Evolutionary conservation across 2,113 vertebrate genomes (phyloP), one percentile per base, ranked within the genome.

Genomic region (Megaleporinus macrocephalus): DNA sequence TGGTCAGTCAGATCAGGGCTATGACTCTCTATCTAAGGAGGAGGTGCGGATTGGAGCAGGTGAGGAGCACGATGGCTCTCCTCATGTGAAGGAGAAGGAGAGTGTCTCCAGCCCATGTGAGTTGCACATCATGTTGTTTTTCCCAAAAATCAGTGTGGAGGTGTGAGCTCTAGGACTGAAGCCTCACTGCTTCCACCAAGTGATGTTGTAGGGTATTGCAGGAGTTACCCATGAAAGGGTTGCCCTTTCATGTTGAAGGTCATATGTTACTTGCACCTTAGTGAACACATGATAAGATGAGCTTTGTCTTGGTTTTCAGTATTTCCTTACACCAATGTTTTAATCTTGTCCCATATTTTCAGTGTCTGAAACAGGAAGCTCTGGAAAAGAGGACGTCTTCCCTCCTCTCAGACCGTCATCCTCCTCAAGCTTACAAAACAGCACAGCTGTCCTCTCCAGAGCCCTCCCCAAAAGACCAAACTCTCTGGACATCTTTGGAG

Each of bases 1-100:
- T 83, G 97, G 95, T 41, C 96, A 95, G 86, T 95, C 97, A 86
- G 97, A 99, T 90, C 92, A 96, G 83, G 95, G 96, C 77, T 97
- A 94, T 78, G 97, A 95, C 87, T 95, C 96, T 33, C 88, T 97
- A 65, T 95, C 96, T 79, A 99, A 97, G 86, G 98, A 98, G 85
- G 96, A 95, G 92, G 91, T 95, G 87, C 94, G 92, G 87, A 92
- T 96, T 90, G 95, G 93, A 9, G 86, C 91, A 91, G 87, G 84
- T 41, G 89, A 88, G 86, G 92, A 94, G 78, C 91, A 92, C 79
- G 94, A 95, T 79, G 89, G 87, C 84, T 90, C 91, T 53, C 91
- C 93, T 78, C 89, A 91, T 78, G 93, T 91, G 84, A 95, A 95
- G 84, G 96, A 95, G 91, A 94, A 90, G 84, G 94, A 88, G 53